phyloP scores from a whole-genome alignment of 2,888 invertebrate genomes.

The Caradrina clavipalpis region DNA sequence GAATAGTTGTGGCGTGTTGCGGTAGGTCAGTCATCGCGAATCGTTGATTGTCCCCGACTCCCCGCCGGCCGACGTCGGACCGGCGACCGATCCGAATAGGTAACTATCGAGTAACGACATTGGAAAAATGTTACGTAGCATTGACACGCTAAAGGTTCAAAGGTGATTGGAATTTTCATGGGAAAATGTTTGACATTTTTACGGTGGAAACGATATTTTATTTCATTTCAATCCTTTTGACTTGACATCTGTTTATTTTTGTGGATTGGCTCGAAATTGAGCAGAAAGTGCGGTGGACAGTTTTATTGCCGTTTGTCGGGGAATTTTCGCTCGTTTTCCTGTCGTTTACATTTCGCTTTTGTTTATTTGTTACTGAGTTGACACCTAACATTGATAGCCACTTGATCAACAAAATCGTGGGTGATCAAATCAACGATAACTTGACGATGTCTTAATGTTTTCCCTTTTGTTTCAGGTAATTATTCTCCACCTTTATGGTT shows the following conservation, averaged over 20 bases:
- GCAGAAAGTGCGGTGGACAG: conserved; percentile 7
- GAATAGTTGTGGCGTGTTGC: conserved; percentile 79
- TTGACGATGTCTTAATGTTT: conserved; percentile 36
- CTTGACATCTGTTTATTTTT: conserved; percentile 32
- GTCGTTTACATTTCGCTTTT: neutral
- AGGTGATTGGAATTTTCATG: conserved; percentile 54
- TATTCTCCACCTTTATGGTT: conserved; percentile 35
- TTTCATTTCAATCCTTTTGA: conserved; percentile 24
- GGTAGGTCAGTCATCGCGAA: conserved; percentile 87
- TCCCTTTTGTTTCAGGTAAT: conserved; percentile 59
- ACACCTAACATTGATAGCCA: neutral
- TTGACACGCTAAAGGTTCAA: conserved; percentile 55
- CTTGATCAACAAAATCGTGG: conserved; percentile 8
- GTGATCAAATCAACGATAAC: conserved; percentile 15
- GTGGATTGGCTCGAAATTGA: conserved; percentile 17
- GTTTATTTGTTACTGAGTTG: neutral
- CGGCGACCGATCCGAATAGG: conserved; percentile 32
- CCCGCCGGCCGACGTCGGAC: conserved; percentile 21
- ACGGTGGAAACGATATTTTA: conserved; percentile 25
- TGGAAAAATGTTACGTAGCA: conserved; percentile 52
- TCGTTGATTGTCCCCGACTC: conserved; percentile 70
- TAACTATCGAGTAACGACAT: conserved; percentile 44
- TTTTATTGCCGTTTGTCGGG: conserved; percentile 13
- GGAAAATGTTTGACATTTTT: conserved; percentile 30
- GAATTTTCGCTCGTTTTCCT: neutral